Base-by-base conservation (phyloP, 1,140 invertebrate species). In the Myzus persicae region DNA sequence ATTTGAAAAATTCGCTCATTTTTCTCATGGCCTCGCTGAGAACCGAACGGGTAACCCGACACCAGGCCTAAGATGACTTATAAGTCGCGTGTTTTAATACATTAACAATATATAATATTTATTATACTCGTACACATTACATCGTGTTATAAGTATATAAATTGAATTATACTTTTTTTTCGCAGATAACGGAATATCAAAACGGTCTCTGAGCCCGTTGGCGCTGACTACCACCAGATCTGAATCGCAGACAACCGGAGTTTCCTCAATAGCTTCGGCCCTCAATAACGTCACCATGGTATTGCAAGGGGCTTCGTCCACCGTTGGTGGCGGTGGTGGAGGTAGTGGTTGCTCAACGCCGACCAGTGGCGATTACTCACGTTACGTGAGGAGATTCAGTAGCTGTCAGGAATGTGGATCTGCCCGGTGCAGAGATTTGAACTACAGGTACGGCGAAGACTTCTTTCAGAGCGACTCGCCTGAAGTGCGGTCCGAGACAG, bases 301-400 rank as follows among this genome's bases (percentile, higher is more conserved):
- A 0, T 42, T 93, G 14, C 91, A 93, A 22, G 91, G 91, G 14
- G 44, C 90, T 24, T 81, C 91, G 11, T 20, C n/a, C 36, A 36
- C 38, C 8, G 26, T 38, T 20, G 38, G 90, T 38, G 54, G 51
- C 11, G 24, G 36, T 42, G n/a, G 59, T 36, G 54, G 90, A n/a
- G 44, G 91, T 24, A 82, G 91, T 11, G 81, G 76, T 0, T 40
- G 91, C 40, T 85, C 91, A 18, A 84, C 91, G 2, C 76, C 91
- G 24, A 93, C 91, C 46, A 93, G 76, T 31, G 46, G 91, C 82
- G 97, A 98, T 95, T 98, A 98, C 95, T 97, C 97, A 24, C 97
- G 97, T 95, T 98, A 98, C 95, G 97, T 98, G 48, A 97, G 97
- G 95, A 96, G 97, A 95, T 98, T 97, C 95, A 96, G 96, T 46